A percentile compares a stretch with the other conserved stretches of the same genome.
Conservation (phyloP, 2,113 vertebrate genomes). For the Chionis minor region DNA sequence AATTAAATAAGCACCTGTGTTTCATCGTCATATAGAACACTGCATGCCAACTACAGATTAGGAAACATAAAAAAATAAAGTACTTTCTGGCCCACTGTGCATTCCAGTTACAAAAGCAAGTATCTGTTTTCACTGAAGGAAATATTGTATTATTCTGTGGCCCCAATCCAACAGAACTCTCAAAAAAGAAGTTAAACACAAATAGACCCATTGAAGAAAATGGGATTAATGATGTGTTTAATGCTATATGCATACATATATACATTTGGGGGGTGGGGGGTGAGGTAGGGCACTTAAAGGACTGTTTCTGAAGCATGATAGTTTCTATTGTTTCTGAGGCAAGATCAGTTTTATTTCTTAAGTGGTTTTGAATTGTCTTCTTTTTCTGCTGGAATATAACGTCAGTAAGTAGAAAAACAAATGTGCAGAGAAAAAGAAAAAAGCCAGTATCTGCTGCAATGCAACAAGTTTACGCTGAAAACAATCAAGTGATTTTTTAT, state of each 20-base stretch:
- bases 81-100: background rate
- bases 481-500: background rate
- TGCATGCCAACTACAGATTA: background rate
- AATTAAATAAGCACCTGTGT: background rate
- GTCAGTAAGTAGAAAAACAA: background rate
- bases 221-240: background rate
- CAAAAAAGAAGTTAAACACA: background rate
- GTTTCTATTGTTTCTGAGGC: background rate
- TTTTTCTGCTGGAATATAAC: background rate
- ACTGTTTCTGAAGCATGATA: background rate
- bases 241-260: background rate
- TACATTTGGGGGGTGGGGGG: background rate
- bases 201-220: background rate
- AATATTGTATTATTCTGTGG: background rate
- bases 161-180: background rate
- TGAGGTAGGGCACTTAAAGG: background rate
- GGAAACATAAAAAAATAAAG: background rate
- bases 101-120: background rate
- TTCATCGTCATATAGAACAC: background rate
- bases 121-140: background rate
- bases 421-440: background rate
- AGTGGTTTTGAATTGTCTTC: background rate
- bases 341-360: background rate
- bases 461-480: background rate
- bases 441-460: background rate